Evolutionary conservation across 2,888 invertebrate genomes (phyloP).

Genomic region (Carcina quercana): DNA sequence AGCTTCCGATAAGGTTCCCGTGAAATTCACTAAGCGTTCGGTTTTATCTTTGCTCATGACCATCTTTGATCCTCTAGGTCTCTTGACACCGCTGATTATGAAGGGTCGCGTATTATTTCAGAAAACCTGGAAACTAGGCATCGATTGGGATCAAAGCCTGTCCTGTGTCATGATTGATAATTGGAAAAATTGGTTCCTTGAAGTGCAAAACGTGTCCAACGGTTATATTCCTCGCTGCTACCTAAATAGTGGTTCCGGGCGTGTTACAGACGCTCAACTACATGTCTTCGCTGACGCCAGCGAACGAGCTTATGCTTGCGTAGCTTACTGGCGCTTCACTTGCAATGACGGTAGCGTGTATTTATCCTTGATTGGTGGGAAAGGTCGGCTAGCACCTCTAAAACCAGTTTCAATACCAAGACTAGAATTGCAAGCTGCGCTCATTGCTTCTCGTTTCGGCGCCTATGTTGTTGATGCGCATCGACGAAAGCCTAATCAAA

Average conservation of each 20-base stretch:
- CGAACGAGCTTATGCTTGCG: slow-evolving; percentile 8
- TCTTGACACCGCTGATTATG: background rate
- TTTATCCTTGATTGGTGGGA: slow-evolving; percentile 5
- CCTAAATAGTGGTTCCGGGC: background rate
- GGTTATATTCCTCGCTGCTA: background rate
- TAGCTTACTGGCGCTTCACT: slow-evolving; percentile 5
- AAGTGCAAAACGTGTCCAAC: background rate
- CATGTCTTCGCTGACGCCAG: slow-evolving; percentile 7
- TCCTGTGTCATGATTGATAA: background rate
- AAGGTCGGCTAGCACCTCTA: slow-evolving; percentile 6
- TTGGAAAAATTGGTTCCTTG: background rate
- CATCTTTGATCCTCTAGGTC: slow-evolving; percentile 3
- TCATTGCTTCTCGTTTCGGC: slow-evolving; percentile 6
- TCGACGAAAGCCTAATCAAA: slow-evolving; percentile 1
- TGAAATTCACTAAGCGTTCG: background rate
- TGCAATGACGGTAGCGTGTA: background rate
- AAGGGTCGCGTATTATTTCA: slow-evolving; percentile 3
- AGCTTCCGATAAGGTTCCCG: background rate
- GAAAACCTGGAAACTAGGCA: background rate
- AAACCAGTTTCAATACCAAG: slow-evolving; percentile 7
- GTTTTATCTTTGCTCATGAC: slow-evolving; percentile 1
- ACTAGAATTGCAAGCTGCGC: slow-evolving; percentile 8
- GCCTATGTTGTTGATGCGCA: background rate
- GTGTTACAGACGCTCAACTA: background rate
- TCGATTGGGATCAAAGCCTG: background rate